Base-by-base conservation (phyloP, 2,888 invertebrate species). In the Heliconius aoede region DNA sequence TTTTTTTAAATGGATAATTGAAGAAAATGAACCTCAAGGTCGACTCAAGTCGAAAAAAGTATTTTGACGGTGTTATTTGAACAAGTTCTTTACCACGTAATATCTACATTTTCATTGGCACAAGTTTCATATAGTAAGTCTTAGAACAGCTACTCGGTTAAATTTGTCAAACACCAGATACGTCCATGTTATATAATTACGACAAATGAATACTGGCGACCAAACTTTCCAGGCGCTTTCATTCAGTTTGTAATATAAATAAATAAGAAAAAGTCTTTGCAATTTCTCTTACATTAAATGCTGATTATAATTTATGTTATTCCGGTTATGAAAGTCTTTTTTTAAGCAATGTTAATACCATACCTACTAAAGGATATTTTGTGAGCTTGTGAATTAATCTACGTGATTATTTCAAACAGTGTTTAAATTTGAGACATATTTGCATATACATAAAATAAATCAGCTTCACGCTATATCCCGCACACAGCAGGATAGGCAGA, bases 221-320 rank as follows among this genome's bases (percentile, higher is more conserved):
- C 40, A 67, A 68, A 75, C 79, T 79, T 79, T 79, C 75, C 74
- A 77, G 77, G 69, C 51, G 73, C 73, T 79, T 79, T 75, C 73
- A 69, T 79, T 72, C 21, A 40, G 30, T 68, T 72, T 67, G 64
- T 58, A 74, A 69, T 55, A 65, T n/a, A 77, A 75, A 67, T 69
- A 69, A 73, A 64, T 40, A 55, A 69, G 28, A 78, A 72, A 51
- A 72, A 15, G 18, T 60, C 28, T 61, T 67, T 62, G 62, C 46
- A 64, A 68, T 77, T 79, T 79, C 77, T 64, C 74, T 73, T 32
- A 73, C 62, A 60, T 55, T 68, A 74, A 61, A 28, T 30, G 32
- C 46, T 46, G 51, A 61, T 62, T 30, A 74, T 51, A 46, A 68
- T 55, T 55, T 55, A 60, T 60, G 15, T 74, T 28, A 46, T 60